These are phyloP conservation scores for Brachionus calyciflorus DNA, from an alignment of 1,140 invertebrate genomes.

Conservation along the genomic window DNA sequence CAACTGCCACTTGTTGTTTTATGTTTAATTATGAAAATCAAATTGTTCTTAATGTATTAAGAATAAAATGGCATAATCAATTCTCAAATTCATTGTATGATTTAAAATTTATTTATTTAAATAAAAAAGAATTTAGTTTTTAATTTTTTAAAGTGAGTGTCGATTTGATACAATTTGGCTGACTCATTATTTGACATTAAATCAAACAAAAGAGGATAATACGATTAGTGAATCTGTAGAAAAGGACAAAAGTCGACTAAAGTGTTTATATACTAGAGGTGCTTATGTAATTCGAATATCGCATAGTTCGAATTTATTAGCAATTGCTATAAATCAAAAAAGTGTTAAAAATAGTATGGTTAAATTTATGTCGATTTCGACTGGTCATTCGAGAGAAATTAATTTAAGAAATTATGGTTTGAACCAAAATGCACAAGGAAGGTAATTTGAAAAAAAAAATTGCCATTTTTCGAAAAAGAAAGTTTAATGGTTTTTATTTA, in stretches of 20 bases:
- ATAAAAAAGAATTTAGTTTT: background rate
- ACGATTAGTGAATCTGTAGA: too few relatives aligned
- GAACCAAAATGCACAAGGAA: slow-evolving; percentile 47
- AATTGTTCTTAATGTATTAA: background rate
- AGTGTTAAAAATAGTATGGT: slow-evolving; percentile 51
- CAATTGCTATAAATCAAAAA: slow-evolving; percentile 57
- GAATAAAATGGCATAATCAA: slow-evolving; percentile 26
- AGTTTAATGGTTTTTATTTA: background rate
- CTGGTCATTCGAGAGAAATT: slow-evolving; percentile 52
- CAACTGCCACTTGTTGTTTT: slow-evolving; percentile 41
- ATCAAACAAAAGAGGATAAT: too few relatives aligned
- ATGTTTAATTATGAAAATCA: slow-evolving; percentile 38
- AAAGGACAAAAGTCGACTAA: slow-evolving; percentile 7
- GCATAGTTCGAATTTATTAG: slow-evolving; percentile 55
- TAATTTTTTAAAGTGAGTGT: background rate
- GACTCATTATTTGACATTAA: background rate
- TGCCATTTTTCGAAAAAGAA: background rate
- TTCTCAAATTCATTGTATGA: background rate
- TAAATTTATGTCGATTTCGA: slow-evolving; percentile 55
- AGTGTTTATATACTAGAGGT: slow-evolving; percentile 46
- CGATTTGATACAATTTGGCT: slow-evolving; percentile 15
- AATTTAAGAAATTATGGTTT: slow-evolving; percentile 55
- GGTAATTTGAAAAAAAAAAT: too few relatives aligned
- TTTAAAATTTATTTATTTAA: background rate
- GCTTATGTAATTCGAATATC: slow-evolving; percentile 52